Base-by-base conservation (phyloP, 2,113 vertebrate species). In the Callionymus lyra region DNA sequence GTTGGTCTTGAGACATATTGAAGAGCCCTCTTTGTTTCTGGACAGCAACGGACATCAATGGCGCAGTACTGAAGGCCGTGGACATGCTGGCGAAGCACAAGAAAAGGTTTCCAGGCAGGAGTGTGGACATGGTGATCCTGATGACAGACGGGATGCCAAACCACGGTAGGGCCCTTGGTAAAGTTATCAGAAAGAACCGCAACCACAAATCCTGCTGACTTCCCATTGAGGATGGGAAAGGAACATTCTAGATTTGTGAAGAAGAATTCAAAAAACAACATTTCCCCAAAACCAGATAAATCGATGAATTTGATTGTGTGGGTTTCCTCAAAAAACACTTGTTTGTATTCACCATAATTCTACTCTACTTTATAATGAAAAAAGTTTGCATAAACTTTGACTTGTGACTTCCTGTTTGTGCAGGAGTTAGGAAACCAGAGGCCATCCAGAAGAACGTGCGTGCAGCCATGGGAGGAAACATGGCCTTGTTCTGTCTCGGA, bases 401-500 rank as follows among this genome's bases (percentile, higher is more conserved):
- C n/a, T 3, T 16, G 34, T 41, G n/a, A 17, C 1, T 13, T 9
- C 13, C 14, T 41, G 12, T 5, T 19, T n/a, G 15, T 8, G 15
- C 18, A 47, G 44, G 53, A 1, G 44, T 15, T 10, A 68, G 0
- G 2, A 1, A 44, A 1, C 48, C 49, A 6, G 6, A 2, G 1
- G 12, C 0, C 1, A 94, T 97, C 65, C 84, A 89, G 69, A 6
- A 77, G 10, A 91, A 89, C 0, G 42, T 91, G 40, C 61, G 14
- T 13, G 9, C 65, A 13, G 85, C 85, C 9, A 63, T 86, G 6
- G 31, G 41, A 3, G 84, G 77, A 19, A 83, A 56, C 11, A 90
- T 86, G 6, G 82, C 81, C 41, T 59, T 98, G 12, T 98, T 89
- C 71, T 89, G 85, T 76, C 87, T 98, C 40, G 94, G 93, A 42